These are phyloP conservation scores for Furnarius figulus DNA, from an alignment of 2,113 vertebrate species.

Conservation along the genomic window DNA sequence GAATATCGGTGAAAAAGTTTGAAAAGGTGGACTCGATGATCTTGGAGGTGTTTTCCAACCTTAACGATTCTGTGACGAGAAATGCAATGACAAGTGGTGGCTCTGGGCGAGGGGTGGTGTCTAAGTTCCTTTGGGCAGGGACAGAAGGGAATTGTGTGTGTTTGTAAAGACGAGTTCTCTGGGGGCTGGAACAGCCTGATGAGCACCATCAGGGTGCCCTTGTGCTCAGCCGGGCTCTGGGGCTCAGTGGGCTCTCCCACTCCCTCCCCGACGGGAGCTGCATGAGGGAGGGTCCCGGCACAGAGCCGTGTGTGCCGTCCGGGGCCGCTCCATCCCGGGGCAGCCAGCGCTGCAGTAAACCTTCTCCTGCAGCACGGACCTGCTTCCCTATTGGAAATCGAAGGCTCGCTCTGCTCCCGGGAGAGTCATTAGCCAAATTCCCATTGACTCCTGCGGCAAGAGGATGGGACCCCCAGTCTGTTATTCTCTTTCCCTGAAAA, in stretches of 20 bases:
- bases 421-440: background rate
- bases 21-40: background rate
- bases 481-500: slow-evolving; percentile 25
- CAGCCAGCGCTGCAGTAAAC: background rate
- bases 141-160: background rate
- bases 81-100: rapidly evolving
- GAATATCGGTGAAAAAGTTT: rapidly evolving
- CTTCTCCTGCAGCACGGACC: background rate
- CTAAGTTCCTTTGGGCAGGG: background rate
- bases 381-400: background rate
- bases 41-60: rapidly evolving
- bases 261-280: rapidly evolving
- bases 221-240: background rate
- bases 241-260: background rate
- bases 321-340: rapidly evolving
- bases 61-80: background rate
- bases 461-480: background rate
- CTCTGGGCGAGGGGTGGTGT: no score
- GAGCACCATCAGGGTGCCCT: background rate
- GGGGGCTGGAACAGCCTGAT: background rate
- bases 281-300: rapidly evolving
- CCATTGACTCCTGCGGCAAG: background rate
- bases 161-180: no score
- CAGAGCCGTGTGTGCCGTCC: rapidly evolving
- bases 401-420: background rate